These are phyloP conservation scores for Pantherophis guttatus DNA, from an alignment of 2,113 vertebrate genomes.

Conservation along the genomic window DNA sequence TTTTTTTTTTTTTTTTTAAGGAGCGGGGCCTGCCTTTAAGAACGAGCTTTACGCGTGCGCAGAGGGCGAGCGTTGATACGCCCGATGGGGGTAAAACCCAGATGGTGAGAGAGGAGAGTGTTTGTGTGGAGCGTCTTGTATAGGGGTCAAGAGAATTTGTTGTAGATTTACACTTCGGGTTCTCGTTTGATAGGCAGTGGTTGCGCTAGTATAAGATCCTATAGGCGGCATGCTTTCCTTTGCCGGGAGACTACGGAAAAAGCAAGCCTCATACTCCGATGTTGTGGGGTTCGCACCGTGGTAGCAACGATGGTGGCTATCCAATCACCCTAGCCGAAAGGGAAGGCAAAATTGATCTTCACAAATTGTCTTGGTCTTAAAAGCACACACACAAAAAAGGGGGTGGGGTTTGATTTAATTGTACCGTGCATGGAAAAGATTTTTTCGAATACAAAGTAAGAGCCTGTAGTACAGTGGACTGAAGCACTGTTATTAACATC, in stretches of 20 bases:
- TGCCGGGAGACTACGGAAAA: neutral
- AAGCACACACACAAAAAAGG: neutral
- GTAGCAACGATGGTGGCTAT: neutral
- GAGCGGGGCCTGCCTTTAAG: neutral
- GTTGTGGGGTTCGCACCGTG: neutral
- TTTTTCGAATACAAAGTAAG: neutral
- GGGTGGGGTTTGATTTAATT: neutral
- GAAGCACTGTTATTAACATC: too few species aligned
- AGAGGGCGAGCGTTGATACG: neutral
- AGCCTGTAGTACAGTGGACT: too few species aligned
- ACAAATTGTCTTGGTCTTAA: neutral
- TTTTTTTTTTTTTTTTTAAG: too few species aligned
- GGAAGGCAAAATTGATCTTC: neutral
- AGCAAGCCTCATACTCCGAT: neutral
- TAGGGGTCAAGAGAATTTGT: neutral
- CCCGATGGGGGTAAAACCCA: neutral
- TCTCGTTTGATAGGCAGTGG: neutral
- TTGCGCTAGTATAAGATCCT: neutral
- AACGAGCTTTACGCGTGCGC: neutral
- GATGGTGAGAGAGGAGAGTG: neutral
- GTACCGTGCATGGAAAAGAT: neutral
- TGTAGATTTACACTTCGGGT: neutral
- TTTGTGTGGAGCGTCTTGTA: neutral
- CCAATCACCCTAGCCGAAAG: neutral
- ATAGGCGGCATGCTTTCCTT: neutral